Evolutionary conservation across 2,113 vertebrate species (phyloP).

Genomic region (Heptranchias perlo): DNA sequence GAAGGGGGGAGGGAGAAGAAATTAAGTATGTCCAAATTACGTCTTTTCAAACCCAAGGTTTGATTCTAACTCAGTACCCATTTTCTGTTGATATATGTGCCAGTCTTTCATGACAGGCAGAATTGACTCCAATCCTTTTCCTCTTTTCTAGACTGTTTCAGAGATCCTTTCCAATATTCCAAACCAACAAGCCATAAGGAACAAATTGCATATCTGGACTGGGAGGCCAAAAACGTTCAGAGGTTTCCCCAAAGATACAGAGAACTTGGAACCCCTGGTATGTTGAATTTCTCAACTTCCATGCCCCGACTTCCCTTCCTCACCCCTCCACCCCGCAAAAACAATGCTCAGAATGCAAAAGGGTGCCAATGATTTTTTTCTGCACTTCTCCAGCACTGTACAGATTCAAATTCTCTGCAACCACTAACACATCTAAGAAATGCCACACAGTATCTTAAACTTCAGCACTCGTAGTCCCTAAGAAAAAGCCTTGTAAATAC

Average conservation of each 20-base stretch:
- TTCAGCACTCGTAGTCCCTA: not conserved
- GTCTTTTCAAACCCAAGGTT: not conserved
- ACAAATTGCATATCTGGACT: conserved; percentile 37
- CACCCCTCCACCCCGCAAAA: not conserved
- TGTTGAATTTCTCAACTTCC: conserved; percentile 35
- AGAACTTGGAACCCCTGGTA: conserved; percentile 37
- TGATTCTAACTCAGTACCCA: conserved; percentile 1
- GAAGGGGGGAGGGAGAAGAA: not conserved
- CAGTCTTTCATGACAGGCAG: conserved; percentile 29
- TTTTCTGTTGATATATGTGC: conserved; percentile 28
- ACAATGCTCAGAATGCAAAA: conserved; percentile 13
- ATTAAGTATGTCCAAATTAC: not conserved
- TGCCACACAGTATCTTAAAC: not conserved
- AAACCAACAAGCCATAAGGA: conserved; percentile 37
- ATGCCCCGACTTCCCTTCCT: not conserved
- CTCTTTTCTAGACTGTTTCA: conserved; percentile 37
- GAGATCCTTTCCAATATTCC: conserved; percentile 38
- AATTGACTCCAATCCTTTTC: conserved; percentile 37
- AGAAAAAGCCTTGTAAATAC: not conserved
- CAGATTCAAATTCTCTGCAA: not conserved
- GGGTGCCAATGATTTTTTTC: not conserved
- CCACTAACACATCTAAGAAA: not conserved
- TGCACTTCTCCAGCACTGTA: not conserved
- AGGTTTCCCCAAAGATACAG: conserved; percentile 37
- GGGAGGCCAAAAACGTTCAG: conserved; percentile 33